These are phyloP conservation scores for Dicentrarchus labrax DNA, from an alignment of 2,113 vertebrate species.

Conservation along the genomic window DNA sequence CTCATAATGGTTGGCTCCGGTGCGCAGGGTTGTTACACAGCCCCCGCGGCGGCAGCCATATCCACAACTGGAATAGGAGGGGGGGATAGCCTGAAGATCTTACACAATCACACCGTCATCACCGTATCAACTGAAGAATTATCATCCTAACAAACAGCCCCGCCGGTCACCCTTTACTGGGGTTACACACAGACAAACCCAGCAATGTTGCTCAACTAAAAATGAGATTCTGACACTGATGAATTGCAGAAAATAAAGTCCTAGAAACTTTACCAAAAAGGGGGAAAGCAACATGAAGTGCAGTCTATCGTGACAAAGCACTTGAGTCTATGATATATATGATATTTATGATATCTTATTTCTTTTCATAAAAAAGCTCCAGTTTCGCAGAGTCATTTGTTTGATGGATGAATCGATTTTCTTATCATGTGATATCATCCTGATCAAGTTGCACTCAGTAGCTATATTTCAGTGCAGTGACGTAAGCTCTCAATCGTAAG, in stretches of 20 bases:
- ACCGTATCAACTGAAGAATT: constrained; percentile 28
- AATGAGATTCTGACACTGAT: neutral
- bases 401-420: too few relatives aligned
- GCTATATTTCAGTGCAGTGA: constrained; percentile 29
- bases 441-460: neutral
- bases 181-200: neutral
- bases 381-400: neutral
- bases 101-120: constrained; percentile 64
- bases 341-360: neutral
- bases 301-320: neutral
- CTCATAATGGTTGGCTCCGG: constrained; percentile 79
- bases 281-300: too few relatives aligned
- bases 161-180: neutral
- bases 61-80: constrained; percentile 71
- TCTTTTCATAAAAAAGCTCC: neutral
- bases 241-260: neutral
- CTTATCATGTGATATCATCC: constrained; percentile 8
- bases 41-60: constrained; percentile 74
- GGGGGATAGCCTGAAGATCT: constrained; percentile 3
- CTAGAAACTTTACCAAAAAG: neutral
- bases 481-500: constrained; percentile 26
- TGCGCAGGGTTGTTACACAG: constrained; percentile 74
- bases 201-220: too few relatives aligned
- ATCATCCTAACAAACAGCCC: neutral
- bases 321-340: neutral